These are phyloP conservation scores for Plagiodera versicolora DNA, from an alignment of 2,888 invertebrate genomes.

Conservation along the genomic window DNA sequence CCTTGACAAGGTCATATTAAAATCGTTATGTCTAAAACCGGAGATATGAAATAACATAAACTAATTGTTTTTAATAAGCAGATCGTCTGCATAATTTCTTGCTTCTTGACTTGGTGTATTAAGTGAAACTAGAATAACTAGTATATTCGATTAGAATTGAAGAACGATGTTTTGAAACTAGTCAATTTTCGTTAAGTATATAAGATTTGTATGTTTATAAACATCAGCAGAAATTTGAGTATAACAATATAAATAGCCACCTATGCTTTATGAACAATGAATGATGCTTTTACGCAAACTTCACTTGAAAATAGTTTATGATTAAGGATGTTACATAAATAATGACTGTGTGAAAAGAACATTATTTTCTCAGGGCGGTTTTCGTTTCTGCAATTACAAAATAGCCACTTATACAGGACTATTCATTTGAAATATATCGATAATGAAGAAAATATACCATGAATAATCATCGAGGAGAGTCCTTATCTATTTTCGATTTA, in stretches of 20 bases:
- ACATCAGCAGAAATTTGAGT: not conserved
- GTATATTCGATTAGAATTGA: too few relatives aligned
- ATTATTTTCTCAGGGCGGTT: too few relatives aligned
- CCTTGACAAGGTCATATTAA: not conserved
- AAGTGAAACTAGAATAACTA: too few relatives aligned
- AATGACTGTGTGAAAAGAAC: not conserved
- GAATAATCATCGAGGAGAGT: too few relatives aligned
- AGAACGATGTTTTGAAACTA: not conserved
- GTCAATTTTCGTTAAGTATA: not conserved
- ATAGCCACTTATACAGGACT: too few relatives aligned
- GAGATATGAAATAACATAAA: not conserved
- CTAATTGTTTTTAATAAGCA: not conserved
- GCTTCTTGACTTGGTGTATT: not conserved
- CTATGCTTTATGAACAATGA: not conserved
- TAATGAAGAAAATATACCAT: too few relatives aligned
- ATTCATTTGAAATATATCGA: too few relatives aligned
- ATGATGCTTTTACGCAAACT: not conserved
- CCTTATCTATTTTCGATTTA: too few relatives aligned
- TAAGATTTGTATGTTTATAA: not conserved
- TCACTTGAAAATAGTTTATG: not conserved
- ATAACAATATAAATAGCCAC: not conserved
- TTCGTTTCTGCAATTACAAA: too few relatives aligned
- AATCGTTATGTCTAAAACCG: not conserved
- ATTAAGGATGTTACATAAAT: not conserved
- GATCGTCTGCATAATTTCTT: not conserved